Percentiles rank a stretch among this genome's conserved stretches.
Conservation (phyloP, 2,888 invertebrate species). For the Ptychoptera contaminata region DNA sequence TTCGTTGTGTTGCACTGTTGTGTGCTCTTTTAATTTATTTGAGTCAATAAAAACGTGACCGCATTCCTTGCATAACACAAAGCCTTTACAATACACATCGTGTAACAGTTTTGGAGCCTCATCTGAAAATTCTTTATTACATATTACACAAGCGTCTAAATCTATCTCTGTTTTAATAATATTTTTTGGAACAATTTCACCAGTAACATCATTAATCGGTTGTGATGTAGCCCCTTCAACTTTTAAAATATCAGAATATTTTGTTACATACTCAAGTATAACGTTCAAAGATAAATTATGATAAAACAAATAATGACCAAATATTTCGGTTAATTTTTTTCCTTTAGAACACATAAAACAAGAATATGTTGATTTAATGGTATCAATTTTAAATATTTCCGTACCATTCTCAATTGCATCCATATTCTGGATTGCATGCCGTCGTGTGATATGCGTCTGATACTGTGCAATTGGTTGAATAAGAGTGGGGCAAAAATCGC, state of each 20-base stretch:
- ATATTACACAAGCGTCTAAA: conserved; percentile 2
- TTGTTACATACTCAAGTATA: not conserved
- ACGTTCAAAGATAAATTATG: conserved; percentile 4
- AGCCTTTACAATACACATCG: conserved; percentile 5
- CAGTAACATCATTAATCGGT: not conserved
- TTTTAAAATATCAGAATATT: not conserved
- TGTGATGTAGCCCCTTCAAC: not conserved
- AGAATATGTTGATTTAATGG: not conserved
- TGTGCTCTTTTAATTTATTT: not conserved
- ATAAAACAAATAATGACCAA: conserved; percentile 6
- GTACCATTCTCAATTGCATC: not conserved
- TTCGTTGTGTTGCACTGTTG: not conserved
- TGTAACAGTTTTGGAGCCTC: conserved; percentile 2
- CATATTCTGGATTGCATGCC: not conserved
- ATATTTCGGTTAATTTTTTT: not conserved
- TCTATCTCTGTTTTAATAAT: too few species aligned
- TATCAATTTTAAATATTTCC: not conserved
- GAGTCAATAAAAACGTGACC: not conserved
- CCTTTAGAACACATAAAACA: conserved; percentile 5
- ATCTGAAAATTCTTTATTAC: conserved; percentile 2
- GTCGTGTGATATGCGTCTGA: not conserved
- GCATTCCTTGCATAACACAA: conserved; percentile 1
- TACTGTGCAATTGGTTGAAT: conserved; percentile 3
- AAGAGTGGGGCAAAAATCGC: conserved; percentile 2
- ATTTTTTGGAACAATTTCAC: not conserved